Percentiles rank a stretch among this genome's conserved stretches.
Conservation (phyloP, 2,113 vertebrate species). For the Cariama cristata region DNA sequence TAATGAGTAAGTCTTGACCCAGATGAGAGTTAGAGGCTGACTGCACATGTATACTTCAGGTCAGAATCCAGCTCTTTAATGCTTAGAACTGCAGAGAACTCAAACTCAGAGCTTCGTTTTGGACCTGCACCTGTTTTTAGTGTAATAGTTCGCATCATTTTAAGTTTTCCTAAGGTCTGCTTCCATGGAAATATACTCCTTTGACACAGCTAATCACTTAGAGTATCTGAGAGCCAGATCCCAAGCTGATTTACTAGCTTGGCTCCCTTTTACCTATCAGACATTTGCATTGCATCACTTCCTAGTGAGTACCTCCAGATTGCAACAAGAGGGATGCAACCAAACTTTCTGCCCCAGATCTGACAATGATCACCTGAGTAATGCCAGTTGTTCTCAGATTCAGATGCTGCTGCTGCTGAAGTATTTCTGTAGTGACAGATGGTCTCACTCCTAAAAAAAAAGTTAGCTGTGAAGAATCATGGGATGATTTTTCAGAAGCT, state of each 20-base stretch:
- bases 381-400: not conserved
- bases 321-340: not conserved
- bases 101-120: not conserved
- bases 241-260: not conserved
- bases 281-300: not conserved
- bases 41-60: not conserved
- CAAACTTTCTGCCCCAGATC: not conserved
- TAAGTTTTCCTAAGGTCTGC: not conserved
- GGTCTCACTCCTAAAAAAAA: not conserved
- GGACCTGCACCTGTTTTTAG: not conserved
- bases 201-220: not conserved
- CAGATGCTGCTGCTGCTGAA: not conserved
- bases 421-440: not conserved
- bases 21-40: not conserved
- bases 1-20: not conserved
- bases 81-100: not conserved
- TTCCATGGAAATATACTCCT: not conserved
- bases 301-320: not conserved
- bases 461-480: not conserved
- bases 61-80: not conserved
- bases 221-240: not conserved
- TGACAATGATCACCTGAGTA: not conserved
- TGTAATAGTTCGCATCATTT: not conserved
- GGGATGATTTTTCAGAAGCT: not conserved
- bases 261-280: not conserved